phyloP scores from a whole-genome alignment of 2,888 invertebrate genomes.

The Cryptus viduatorius region DNA sequence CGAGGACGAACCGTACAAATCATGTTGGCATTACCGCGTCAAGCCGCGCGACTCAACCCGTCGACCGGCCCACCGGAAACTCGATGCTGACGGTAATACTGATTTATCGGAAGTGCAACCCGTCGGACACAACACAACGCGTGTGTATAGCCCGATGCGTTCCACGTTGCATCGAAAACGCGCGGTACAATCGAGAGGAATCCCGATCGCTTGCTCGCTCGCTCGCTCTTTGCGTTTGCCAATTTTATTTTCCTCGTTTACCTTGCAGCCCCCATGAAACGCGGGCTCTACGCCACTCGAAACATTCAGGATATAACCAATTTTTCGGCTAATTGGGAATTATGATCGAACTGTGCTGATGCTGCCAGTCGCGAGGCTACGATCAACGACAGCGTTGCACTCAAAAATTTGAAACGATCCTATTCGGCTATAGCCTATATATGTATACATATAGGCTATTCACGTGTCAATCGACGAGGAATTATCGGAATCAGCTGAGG shows the following conservation, averaged over 20 bases:
- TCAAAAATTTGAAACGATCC: slow-evolving; percentile 44
- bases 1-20: slow-evolving; percentile 81
- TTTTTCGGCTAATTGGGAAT: slow-evolving; percentile 73
- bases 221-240: slow-evolving; percentile 30
- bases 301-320: slow-evolving; percentile 61
- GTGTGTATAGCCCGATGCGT: slow-evolving; percentile 37
- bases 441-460: background rate
- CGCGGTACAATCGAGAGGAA: slow-evolving; percentile 46
- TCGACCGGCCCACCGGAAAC: slow-evolving; percentile 79
- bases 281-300: slow-evolving; percentile 4
- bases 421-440: background rate
- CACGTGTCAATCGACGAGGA: slow-evolving; percentile 43
- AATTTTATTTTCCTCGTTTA: slow-evolving; percentile 60
- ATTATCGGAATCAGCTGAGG: slow-evolving; percentile 53
- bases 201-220: slow-evolving; percentile 13
- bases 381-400: slow-evolving; percentile 51
- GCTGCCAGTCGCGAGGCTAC: slow-evolving; percentile 19
- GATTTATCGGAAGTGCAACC: slow-evolving; percentile 82
- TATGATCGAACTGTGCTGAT: slow-evolving; percentile 61
- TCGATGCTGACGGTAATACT: slow-evolving; percentile 82
- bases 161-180: slow-evolving; percentile 55
- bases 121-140: slow-evolving; percentile 58
- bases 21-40: slow-evolving; percentile 84
- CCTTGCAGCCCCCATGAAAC: slow-evolving; percentile 29
- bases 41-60: slow-evolving; percentile 82